Evolutionary conservation across 2,888 invertebrate genomes (phyloP).

Genomic region (Tenthredo mesomela): DNA sequence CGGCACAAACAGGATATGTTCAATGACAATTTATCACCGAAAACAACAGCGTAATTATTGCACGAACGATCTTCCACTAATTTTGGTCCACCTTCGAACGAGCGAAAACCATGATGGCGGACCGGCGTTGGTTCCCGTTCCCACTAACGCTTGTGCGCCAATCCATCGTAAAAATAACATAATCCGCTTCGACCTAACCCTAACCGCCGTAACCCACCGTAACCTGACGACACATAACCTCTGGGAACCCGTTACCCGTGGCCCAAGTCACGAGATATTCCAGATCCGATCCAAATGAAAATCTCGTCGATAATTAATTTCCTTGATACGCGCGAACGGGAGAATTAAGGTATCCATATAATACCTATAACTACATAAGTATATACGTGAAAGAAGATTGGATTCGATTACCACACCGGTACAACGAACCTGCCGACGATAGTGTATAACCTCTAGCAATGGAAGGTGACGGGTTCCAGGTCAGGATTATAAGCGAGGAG

Average conservation of each 20-base stretch:
- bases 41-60: constrained; percentile 5
- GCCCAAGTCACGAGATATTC: too few relatives aligned
- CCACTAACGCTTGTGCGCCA: not conserved
- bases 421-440: not conserved
- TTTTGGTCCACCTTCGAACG: not conserved
- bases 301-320: not conserved
- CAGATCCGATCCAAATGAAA: not conserved
- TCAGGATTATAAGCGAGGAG: constrained; percentile 66
- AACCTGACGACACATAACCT: too few relatives aligned
- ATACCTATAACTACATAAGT: not conserved
- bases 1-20: constrained; percentile 15
- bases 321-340: too few relatives aligned
- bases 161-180: not conserved
- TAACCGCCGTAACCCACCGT: not conserved
- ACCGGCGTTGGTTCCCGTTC: not conserved
- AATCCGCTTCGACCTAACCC: not conserved
- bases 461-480: constrained; percentile 65
- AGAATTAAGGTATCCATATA: too few relatives aligned
- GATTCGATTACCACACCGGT: not conserved
- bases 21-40: not conserved
- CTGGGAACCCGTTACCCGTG: too few relatives aligned
- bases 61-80: constrained; percentile 18
- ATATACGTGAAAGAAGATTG: not conserved
- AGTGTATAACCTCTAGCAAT: constrained; percentile 55
- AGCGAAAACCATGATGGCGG: not conserved